Percentiles rank a stretch among this genome's conserved stretches.
These are phyloP conservation scores for Microctenopoma lineatum DNA, from an alignment of 2,797 vertebrate genomes.

Conservation along the genomic window DNA sequence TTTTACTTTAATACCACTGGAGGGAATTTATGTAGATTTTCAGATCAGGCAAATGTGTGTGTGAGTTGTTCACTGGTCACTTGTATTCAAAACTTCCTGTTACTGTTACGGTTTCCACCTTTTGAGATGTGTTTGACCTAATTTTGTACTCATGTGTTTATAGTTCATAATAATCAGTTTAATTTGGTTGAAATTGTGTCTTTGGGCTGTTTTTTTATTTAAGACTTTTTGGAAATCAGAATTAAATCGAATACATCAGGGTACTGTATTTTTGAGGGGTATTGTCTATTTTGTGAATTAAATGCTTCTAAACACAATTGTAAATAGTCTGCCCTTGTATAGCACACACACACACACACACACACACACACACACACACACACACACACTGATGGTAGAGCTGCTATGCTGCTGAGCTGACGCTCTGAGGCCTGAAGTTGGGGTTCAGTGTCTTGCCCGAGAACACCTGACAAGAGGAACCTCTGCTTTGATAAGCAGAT, in stretches of 20 bases:
- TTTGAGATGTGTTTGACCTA: neutral
- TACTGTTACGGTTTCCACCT: slow-evolving; percentile 22
- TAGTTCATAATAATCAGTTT: neutral
- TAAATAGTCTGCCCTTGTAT: no score
- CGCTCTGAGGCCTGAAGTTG: no score
- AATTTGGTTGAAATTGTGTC: neutral
- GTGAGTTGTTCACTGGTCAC: neutral
- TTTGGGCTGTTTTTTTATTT: neutral
- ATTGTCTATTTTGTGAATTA: neutral
- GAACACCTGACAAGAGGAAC: no score
- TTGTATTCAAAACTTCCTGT: neutral
- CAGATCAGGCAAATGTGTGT: no score
- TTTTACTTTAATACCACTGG: neutral
- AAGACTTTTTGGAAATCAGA: neutral
- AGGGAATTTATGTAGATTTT: neutral
- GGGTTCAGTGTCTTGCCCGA: no score
- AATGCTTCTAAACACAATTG: no score
- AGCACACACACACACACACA: no score
- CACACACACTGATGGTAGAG: no score
- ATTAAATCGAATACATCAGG: slow-evolving; percentile 6
- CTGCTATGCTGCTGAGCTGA: no score
- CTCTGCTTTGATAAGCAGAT: no score
- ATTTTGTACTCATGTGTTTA: neutral
- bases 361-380: no score
- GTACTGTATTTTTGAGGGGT: neutral